phyloP scores from a whole-genome alignment of 2,888 invertebrate species.

The Caenorhabditis wallacei region DNA sequence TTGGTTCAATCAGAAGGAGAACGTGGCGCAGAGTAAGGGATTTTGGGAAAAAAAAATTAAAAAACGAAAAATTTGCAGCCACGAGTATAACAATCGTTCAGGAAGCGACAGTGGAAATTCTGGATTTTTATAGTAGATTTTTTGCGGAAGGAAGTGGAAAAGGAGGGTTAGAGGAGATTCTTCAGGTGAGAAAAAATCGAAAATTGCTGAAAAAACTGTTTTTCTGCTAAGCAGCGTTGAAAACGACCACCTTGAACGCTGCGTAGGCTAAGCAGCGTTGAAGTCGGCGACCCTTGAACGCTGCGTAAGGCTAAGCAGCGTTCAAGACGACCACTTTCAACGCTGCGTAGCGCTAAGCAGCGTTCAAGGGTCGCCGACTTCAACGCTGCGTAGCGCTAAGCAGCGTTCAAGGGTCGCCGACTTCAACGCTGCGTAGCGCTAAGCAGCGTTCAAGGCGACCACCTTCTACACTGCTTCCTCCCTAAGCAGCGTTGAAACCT shows the following conservation, averaged over 20 bases:
- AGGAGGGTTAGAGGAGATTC: conserved; percentile 23
- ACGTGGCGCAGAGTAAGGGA: conserved; percentile 47
- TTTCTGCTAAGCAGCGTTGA: no score
- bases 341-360: no score
- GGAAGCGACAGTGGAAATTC: conserved; percentile 28
- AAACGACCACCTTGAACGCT: no score
- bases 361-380: no score
- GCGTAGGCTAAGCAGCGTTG: no score
- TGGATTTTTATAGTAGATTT: conserved; percentile 31
- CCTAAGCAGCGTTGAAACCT: background rate
- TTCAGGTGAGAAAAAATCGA: background rate
- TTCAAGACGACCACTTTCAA: no score
- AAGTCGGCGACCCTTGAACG: no score
- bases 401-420: no score
- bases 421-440: no score
- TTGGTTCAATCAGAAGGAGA: conserved; percentile 65
- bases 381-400: no score
- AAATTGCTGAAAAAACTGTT: background rate
- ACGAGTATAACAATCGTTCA: conserved; percentile 30
- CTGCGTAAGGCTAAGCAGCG: no score
- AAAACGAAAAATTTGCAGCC: conserved; percentile 26
- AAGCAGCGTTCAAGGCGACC: no score
- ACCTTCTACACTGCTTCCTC: background rate
- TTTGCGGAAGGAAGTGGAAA: conserved; percentile 20
- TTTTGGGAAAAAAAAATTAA: background rate